Base-by-base conservation (phyloP, 2,113 vertebrate species). In the Tragelaphus imberbis region DNA sequence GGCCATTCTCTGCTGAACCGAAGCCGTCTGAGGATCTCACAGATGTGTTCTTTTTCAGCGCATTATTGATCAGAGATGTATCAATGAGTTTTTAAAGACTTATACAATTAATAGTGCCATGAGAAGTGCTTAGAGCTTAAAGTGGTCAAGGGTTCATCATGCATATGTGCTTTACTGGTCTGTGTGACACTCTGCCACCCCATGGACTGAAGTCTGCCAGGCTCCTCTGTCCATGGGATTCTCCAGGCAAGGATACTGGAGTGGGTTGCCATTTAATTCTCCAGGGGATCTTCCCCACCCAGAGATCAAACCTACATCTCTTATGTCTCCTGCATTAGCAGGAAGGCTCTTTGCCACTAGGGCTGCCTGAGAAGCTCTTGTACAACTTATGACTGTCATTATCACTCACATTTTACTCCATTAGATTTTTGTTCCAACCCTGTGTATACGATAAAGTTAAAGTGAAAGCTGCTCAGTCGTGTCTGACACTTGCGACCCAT, bases 181-280 rank as follows among this genome's bases (percentile, higher is more conserved):
- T n/a, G 16, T 36, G 7, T n/a, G 33, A 9, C 4, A 10, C 2
- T n/a, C 5, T 68, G 16, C 0, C 33, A 68, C 33, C 30, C 33
- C 65, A 10, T 19, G 8, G 33, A 10, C 63, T n/a, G 33, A n/a
- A n/a, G 16, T 9, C 63, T 1, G 4, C 63, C 33, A 5, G 65
- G 65, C 33, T n/a, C 33, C 33, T 68, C 65, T n/a, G 8, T 68
- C 65, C 65, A 19, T 19, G 65, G 33, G 33, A n/a, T 19, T 68
- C 16, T n/a, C 8, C 8, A 68, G 65, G 33, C n/a, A 21, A 68
- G n/a, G 1, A 21, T 36, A 21, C 17, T 21, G 17, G 65, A 36
- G 8, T 68, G 0, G 0, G 4, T 36, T 5, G 4, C 17, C 17
- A 10, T 68, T 21, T 36, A 17, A 10, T 68, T 36, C n/a, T 36